A percentile compares a stretch with the other conserved stretches of the same genome.
Evolutionary conservation across 1,140 invertebrate genomes (phyloP).

Genomic region (Riptortus pedestris): DNA sequence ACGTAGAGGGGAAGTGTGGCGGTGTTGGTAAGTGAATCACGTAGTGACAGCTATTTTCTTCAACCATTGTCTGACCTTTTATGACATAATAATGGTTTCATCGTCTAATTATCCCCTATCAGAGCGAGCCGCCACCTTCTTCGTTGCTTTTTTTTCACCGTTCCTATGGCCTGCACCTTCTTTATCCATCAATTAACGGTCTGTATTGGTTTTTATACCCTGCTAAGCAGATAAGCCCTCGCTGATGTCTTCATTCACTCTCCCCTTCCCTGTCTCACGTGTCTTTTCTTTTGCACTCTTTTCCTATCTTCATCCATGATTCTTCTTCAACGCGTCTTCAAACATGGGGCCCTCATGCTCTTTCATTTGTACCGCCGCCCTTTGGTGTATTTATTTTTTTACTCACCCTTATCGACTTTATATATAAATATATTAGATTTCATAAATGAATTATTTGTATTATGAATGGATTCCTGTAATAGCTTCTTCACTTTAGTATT

Average conservation of each 20-base stretch:
- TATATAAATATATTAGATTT: no score
- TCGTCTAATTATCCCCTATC: not conserved
- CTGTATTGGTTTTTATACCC: not conserved
- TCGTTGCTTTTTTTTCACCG: not conserved
- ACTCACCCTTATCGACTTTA: no score
- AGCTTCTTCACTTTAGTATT: no score
- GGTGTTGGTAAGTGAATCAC: not conserved
- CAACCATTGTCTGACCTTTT: conserved; percentile 15
- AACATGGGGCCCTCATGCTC: not conserved
- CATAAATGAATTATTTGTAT: no score
- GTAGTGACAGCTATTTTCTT: conserved; percentile 1
- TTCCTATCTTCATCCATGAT: not conserved
- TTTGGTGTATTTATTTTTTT: no score
- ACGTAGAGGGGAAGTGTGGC: not conserved
- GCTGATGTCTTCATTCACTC: conserved; percentile 10
- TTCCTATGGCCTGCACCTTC: not conserved
- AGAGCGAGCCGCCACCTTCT: not conserved
- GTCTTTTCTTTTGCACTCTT: not conserved
- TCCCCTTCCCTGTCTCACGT: not conserved
- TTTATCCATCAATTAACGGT: conserved; percentile 16
- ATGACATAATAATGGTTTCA: conserved; percentile 13
- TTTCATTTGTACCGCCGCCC: not conserved
- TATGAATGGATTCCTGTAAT: no score
- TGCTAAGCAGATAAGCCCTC: conserved; percentile 5
- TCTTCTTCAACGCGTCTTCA: no score